Base-by-base conservation (phyloP, 1,140 invertebrate species). In the Papilio polyxenes region DNA sequence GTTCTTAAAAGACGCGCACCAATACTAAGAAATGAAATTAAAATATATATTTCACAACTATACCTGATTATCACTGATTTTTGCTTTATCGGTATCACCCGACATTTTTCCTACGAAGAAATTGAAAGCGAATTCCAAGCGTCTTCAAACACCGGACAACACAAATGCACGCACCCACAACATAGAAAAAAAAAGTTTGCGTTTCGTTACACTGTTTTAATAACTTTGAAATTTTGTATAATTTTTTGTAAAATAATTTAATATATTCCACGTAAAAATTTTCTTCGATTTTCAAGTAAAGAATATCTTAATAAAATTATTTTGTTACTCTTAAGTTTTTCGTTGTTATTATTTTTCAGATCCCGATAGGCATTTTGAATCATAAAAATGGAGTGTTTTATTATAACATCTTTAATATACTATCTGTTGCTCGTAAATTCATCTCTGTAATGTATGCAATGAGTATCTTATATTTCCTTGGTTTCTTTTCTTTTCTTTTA, bases 21-120 rank as follows among this genome's bases (percentile, higher is more conserved):
- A 87, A 82, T 88, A 89, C 88, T 85, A 84, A 89, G 92, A 92
- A 93, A 93, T 90, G 88, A 90, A 90, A 87, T 90, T 90, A 75
- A 88, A 91, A 89, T 87, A 90, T 85, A 92, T 91, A 93, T 91
- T 90, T 89, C 92, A 93, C 92, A 94, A 93, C 87, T 90, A 94
- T 94, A 94, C 94, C 93, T 95, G 94, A 94, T 95, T 95, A 86
- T 95, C 94, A 95, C 93, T 95, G 93, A 95, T 94, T 94, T 95
- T 95, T 88, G 93, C 94, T 94, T 94, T 95, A 95, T 95, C 94
- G 93, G 93, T 95, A 93, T 95, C 94, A 92, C 92, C 94, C 94
- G 93, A 95, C 94, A 94, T 95, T 94, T 95, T 95, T 94, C 91
- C 89, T 93, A 94, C 90, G 90, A 93, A 93, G 93, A 93, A 93